These are phyloP conservation scores for Nyctereutes procyonoides DNA, from an alignment of 2,113 vertebrate species.

Conservation along the genomic window DNA sequence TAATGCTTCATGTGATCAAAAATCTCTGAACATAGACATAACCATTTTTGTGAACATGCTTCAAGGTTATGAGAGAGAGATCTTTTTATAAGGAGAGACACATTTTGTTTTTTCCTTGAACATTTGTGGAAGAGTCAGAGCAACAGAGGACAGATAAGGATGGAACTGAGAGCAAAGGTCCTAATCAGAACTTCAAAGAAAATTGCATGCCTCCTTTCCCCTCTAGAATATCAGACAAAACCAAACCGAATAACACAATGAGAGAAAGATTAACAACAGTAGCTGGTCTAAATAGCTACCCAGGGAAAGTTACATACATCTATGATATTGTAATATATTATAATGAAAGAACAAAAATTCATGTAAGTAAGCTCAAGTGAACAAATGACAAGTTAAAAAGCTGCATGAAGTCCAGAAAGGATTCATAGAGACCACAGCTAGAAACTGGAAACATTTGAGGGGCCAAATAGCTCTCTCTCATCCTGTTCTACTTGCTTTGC, in stretches of 20 bases:
- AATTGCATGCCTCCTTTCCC: not conserved
- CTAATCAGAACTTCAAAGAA: not conserved
- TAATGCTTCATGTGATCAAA: not conserved
- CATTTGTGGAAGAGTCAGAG: not conserved
- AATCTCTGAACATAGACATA: not conserved
- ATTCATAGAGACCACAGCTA: not conserved
- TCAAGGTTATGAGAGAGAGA: not conserved
- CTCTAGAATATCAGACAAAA: not conserved
- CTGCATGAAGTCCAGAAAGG: not conserved
- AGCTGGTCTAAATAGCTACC: not conserved
- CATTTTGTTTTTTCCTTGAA: not conserved
- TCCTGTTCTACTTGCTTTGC: not conserved
- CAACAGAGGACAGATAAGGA: not conserved
- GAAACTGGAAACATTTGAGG: not conserved
- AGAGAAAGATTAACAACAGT: not conserved
- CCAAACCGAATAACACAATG: not conserved
- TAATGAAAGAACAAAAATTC: not conserved
- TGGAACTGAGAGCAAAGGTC: not conserved
- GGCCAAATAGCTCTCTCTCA: not conserved
- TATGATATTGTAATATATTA: not conserved
- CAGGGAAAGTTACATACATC: not conserved
- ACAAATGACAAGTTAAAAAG: not conserved
- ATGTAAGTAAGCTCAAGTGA: not conserved
- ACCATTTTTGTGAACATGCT: not conserved
- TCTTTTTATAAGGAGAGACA: not conserved